Base-by-base conservation (phyloP, 2,888 invertebrate genomes). In the Lasius fuliginosus region DNA sequence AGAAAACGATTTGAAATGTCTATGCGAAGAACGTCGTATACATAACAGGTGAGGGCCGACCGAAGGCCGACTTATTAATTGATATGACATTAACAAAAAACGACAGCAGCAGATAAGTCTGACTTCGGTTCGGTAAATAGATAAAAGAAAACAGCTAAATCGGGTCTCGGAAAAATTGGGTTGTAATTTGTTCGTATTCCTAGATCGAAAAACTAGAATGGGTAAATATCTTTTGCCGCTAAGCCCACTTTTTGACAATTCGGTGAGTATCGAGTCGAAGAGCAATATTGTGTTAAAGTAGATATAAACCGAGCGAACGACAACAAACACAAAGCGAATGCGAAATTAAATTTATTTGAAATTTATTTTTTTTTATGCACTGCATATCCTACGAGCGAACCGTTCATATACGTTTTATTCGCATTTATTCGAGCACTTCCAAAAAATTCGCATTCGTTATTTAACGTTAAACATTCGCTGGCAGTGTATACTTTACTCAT, bases 21-120 rank as follows among this genome's bases (percentile, higher is more conserved):
- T 85, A 83, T 87, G 65, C 81, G 60, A 86, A 81, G 85, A 86
- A 87, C 69, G 68, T 83, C 85, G 68, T 79, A 82, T 64, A 86
- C 76, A 67, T 60, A 89, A 85, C 53, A 84, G 82, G 74, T 75
- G 27, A 83, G 88, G 85, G 82, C 86, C 88, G 89, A 91, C 89
- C 91, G 90, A 91, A 90, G 91, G 87, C 89, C 91, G 90, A 91
- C 91, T 90, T 90, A 91, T 83, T 53, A 86, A 81, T 60, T 71
- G 79, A 82, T 69, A 58, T 42, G 76, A 84, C 62, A 68, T 75
- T 68, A 60, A 71, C 62, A 85, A 82, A 83, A 82, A 60, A 56
- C 49, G 30, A 67, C 67, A 81, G 83, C 71, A 84, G 76, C 77
- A 76, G 69, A 89, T 86, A 88, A 91, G 90, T 88, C 90, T 88